phyloP scores from a whole-genome alignment of 2,113 vertebrate species.

The Garra rufa region DNA sequence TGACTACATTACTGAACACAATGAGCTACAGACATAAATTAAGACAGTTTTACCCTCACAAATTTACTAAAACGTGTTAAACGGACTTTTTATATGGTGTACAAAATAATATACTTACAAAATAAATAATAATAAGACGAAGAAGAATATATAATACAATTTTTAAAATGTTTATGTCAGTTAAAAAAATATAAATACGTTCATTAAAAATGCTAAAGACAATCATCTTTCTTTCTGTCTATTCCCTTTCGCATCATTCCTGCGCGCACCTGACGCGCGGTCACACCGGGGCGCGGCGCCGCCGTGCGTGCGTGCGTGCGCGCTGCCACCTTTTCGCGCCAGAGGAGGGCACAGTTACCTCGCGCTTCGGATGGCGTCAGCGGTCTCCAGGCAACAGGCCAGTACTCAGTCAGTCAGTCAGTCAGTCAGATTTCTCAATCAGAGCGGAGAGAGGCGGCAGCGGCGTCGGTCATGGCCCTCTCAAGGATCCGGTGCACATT shows the following conservation, averaged over 20 bases:
- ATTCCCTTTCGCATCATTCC: not conserved
- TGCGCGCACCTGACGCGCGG: conserved; percentile 24
- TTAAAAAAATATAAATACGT: not conserved
- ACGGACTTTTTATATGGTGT: too few relatives aligned
- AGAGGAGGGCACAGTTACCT: conserved; percentile 66
- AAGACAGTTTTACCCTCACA: not conserved
- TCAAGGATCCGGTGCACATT: not conserved
- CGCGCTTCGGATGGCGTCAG: conserved; percentile 69
- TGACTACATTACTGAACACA: not conserved
- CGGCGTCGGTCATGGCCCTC: conserved; percentile 22
- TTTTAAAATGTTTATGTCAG: not conserved
- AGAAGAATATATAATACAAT: too few relatives aligned
- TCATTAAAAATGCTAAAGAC: not conserved
- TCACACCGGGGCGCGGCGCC: conserved; percentile 34
- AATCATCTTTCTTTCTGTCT: not conserved
- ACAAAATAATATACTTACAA: too few relatives aligned
- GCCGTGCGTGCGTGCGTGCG: conserved; percentile 20
- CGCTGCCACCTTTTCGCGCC: conserved; percentile 50
- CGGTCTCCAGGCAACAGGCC: conserved; percentile 76
- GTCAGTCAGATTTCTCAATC: conserved; percentile 60
- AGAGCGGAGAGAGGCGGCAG: conserved; percentile 39
- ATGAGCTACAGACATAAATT: not conserved
- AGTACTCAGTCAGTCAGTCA: conserved; percentile 36
- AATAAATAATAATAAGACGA: too few relatives aligned
- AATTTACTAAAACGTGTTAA: too few relatives aligned